These are phyloP conservation scores for Hemistola chrysoprasaria DNA, from an alignment of 2,888 invertebrate genomes.

Conservation along the genomic window DNA sequence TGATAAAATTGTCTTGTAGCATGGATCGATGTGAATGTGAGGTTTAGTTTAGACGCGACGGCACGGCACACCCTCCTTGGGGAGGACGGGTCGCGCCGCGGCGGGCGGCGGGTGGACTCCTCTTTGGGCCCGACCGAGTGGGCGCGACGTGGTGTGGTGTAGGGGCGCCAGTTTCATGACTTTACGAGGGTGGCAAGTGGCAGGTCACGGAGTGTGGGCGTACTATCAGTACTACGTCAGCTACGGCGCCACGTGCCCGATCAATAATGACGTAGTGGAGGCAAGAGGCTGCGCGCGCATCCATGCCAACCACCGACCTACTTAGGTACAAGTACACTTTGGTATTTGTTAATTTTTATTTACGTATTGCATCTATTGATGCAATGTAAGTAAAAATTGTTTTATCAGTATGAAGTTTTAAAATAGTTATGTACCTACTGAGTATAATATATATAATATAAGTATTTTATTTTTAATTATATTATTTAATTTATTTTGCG, in stretches of 20 bases:
- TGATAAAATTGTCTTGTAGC: conserved; percentile 37
- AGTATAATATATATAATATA: no score
- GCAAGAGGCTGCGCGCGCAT: conserved; percentile 64
- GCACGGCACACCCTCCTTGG: not conserved
- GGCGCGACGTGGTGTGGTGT: conserved; percentile 20
- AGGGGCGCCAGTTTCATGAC: conserved; percentile 27
- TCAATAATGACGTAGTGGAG: conserved; percentile 75
- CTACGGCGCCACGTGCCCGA: conserved; percentile 78
- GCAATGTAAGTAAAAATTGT: no score
- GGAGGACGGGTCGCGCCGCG: no score
- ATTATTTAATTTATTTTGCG: no score
- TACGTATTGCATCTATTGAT: no score
- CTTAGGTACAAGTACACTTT: conserved; percentile 70
- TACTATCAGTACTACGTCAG: conserved; percentile 76
- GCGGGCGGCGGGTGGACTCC: not conserved
- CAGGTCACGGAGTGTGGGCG: conserved; percentile 48
- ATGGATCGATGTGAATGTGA: conserved; percentile 11
- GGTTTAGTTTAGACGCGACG: conserved; percentile 9
- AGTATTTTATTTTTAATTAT: no score
- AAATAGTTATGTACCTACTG: no score
- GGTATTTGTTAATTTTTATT: no score
- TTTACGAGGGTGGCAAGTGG: conserved; percentile 29
- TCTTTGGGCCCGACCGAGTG: no score
- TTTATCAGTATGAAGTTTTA: no score
- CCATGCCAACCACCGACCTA: conserved; percentile 61